Evolutionary conservation across 2,797 vertebrate genomes (phyloP).

Genomic region (Carduelis carduelis): DNA sequence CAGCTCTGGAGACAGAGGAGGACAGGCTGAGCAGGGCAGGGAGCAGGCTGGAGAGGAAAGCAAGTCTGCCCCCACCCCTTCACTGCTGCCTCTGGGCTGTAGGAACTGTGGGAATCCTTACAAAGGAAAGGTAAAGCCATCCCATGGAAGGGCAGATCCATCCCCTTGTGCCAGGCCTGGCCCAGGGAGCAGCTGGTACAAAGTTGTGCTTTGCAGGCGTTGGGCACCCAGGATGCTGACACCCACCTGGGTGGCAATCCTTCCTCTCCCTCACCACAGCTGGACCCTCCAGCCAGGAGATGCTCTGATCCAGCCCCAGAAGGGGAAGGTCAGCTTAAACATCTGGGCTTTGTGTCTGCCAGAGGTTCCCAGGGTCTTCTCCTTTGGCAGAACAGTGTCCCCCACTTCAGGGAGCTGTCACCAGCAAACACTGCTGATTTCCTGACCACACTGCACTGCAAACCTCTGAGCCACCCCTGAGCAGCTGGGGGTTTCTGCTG

Average conservation of each 20-base stretch:
- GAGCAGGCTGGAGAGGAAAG: background rate
- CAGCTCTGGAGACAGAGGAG: background rate
- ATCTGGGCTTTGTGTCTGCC: background rate
- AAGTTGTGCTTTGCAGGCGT: background rate
- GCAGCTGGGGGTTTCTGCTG: background rate
- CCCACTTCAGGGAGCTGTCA: background rate
- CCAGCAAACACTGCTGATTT: background rate
- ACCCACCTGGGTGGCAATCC: rapidly evolving
- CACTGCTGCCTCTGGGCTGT: background rate
- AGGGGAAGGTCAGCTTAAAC: background rate
- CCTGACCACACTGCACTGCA: background rate
- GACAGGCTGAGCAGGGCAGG: background rate
- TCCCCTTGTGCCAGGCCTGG: background rate
- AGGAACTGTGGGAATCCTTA: background rate
- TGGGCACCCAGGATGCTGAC: background rate
- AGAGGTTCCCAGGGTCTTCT: background rate
- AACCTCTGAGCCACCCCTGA: background rate
- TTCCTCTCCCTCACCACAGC: background rate
- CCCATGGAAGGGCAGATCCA: background rate
- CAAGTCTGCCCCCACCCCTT: background rate
- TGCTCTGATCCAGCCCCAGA: background rate
- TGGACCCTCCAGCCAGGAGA: background rate
- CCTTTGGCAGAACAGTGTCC: background rate
- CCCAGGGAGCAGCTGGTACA: background rate
- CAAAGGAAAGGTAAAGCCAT: background rate